Conservation (phyloP, 2,888 invertebrate genomes). For the Euphydryas editha region DNA sequence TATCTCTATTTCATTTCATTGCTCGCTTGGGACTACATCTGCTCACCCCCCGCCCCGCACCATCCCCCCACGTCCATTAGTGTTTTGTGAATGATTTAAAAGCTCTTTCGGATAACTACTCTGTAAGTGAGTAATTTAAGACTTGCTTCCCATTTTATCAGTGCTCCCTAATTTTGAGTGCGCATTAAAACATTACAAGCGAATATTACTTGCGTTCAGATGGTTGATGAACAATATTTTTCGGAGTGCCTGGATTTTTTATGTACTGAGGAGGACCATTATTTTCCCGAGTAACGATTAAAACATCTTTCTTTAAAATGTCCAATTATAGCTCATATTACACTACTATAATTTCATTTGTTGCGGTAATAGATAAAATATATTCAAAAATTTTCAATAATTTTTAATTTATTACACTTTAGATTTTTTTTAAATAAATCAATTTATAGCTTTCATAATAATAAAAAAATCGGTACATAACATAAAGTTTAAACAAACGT, state of each 20-base stretch:
- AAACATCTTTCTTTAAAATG: not conserved
- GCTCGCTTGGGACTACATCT: constrained; percentile 78
- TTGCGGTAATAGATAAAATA: not conserved
- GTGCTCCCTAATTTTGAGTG: constrained; percentile 82
- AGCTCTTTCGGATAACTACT: constrained; percentile 84
- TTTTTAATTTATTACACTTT: too few species aligned
- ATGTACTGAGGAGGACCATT: constrained; percentile 23
- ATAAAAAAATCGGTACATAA: too few species aligned
- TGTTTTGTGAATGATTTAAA: constrained; percentile 85
- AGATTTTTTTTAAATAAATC: too few species aligned
- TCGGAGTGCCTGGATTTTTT: constrained; percentile 29
- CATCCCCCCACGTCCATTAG: constrained; percentile 81
- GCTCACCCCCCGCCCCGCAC: constrained; percentile 60
- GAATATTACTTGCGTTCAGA: constrained; percentile 47
- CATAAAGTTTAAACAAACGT: too few species aligned
- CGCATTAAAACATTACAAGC: constrained; percentile 78
- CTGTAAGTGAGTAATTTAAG: constrained; percentile 84
- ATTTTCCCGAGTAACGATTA: constrained; percentile 21
- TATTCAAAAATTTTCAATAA: not conserved
- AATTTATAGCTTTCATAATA: too few species aligned
- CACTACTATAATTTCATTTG: not conserved
- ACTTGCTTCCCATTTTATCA: constrained; percentile 83
- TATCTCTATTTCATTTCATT: constrained; percentile 78
- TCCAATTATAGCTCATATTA: constrained; percentile 2
- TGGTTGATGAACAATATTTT: constrained; percentile 37